Percentiles rank a stretch among this genome's conserved stretches.
These are phyloP conservation scores for Paracanthobrama guichenoti DNA, from an alignment of 2,113 vertebrate species.

Conservation along the genomic window DNA sequence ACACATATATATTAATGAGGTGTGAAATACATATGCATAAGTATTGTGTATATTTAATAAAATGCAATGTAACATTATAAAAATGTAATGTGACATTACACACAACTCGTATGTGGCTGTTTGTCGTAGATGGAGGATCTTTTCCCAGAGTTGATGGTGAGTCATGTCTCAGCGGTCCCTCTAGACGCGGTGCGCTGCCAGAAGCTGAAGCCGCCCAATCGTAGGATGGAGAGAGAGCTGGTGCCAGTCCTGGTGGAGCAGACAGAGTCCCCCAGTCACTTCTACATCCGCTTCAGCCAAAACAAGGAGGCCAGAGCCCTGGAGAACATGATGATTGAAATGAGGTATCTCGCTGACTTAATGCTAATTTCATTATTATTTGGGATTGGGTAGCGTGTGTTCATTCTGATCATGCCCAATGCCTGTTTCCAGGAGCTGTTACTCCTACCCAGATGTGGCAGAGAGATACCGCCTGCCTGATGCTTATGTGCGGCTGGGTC, in stretches of 20 bases:
- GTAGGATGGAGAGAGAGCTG: slow-evolving; percentile 67
- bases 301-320: slow-evolving; percentile 74
- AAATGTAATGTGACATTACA: background rate
- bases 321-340: slow-evolving; percentile 89
- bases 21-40: too few relatives aligned
- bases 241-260: slow-evolving; percentile 81
- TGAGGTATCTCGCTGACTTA: slow-evolving; percentile 78
- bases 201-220: slow-evolving; percentile 75
- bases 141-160: slow-evolving; percentile 55
- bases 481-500: slow-evolving; percentile 78
- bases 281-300: slow-evolving; percentile 82
- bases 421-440: slow-evolving; percentile 77
- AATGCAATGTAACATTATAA: too few relatives aligned
- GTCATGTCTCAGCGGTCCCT: slow-evolving; percentile 69
- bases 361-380: background rate
- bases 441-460: slow-evolving; percentile 79
- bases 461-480: slow-evolving; percentile 82
- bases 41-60: too few relatives aligned
- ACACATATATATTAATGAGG: too few relatives aligned
- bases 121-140: slow-evolving; percentile 63
- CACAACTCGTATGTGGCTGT: background rate
- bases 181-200: slow-evolving; percentile 81
- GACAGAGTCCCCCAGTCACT: slow-evolving; percentile 81
- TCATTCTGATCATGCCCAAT: background rate
- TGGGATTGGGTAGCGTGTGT: background rate